These are phyloP conservation scores for Salmo trutta DNA, from an alignment of 2,797 vertebrate genomes.

Conservation along the genomic window DNA sequence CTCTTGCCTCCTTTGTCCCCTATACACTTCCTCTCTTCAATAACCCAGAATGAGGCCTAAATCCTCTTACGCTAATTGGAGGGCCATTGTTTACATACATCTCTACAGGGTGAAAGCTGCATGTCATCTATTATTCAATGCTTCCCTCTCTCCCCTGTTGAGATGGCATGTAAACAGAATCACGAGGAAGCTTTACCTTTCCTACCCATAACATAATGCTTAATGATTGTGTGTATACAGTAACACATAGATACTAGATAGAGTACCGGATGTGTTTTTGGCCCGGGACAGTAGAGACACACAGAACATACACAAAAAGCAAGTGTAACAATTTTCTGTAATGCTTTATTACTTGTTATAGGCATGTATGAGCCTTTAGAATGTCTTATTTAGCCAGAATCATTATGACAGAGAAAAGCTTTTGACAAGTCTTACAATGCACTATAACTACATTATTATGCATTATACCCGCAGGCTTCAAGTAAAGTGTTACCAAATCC, in stretches of 20 bases:
- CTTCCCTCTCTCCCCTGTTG: conserved; percentile 35
- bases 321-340: no score
- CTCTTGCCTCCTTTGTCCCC: conserved; percentile 15
- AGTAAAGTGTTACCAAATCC: not conserved
- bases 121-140: conserved; percentile 55
- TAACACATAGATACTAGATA: not conserved
- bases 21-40: conserved; percentile 27
- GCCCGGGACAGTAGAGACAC: not conserved
- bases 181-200: not conserved
- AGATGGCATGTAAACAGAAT: conserved; percentile 22
- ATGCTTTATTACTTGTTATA: no score
- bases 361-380: no score
- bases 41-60: not conserved
- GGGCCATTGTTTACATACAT: conserved; percentile 41
- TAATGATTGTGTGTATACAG: not conserved
- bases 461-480: not conserved
- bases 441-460: no score
- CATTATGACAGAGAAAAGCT: not conserved
- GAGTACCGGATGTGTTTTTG: not conserved
- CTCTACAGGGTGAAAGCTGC: conserved; percentile 44
- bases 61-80: conserved; percentile 33
- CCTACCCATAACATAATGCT: not conserved
- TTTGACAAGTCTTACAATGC: no score
- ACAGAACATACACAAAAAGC: not conserved
- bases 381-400: not conserved